phyloP scores from a whole-genome alignment of 2,888 invertebrate genomes.

The Diaperis boleti region DNA sequence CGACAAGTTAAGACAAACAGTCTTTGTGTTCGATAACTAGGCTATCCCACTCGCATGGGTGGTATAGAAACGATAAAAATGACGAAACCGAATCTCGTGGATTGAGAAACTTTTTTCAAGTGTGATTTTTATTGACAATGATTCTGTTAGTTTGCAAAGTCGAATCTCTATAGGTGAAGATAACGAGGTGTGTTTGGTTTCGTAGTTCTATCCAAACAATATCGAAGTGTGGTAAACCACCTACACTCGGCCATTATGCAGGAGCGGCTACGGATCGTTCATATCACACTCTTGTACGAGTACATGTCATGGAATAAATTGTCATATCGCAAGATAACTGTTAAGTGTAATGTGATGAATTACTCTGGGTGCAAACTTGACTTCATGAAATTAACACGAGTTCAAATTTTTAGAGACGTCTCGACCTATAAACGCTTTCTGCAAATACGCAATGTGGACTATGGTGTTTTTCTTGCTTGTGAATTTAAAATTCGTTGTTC shows the following conservation, averaged over 20 bases:
- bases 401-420: too few species aligned
- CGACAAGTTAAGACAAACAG: slow-evolving; percentile 21
- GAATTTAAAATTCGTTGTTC: too few species aligned
- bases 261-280: slow-evolving; percentile 34
- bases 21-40: slow-evolving; percentile 18
- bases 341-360: slow-evolving; percentile 27
- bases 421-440: too few species aligned
- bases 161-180: background rate
- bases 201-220: slow-evolving; percentile 27
- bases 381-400: slow-evolving; percentile 1
- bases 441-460: too few species aligned
- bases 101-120: slow-evolving; percentile 16
- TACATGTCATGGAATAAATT: slow-evolving; percentile 30
- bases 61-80: background rate
- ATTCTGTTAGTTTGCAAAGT: slow-evolving; percentile 7
- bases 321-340: slow-evolving; percentile 26
- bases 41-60: slow-evolving; percentile 18
- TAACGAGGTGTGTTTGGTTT: slow-evolving; percentile 26
- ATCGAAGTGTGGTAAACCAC: slow-evolving; percentile 34
- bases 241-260: slow-evolving; percentile 30
- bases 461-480: too few species aligned
- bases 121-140: slow-evolving; percentile 21
- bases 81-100: slow-evolving; percentile 19
- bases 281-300: slow-evolving; percentile 22
- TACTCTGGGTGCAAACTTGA: slow-evolving; percentile 19